These are phyloP conservation scores for Carabus problematicus DNA, from an alignment of 2,888 invertebrate genomes.

Conservation along the genomic window DNA sequence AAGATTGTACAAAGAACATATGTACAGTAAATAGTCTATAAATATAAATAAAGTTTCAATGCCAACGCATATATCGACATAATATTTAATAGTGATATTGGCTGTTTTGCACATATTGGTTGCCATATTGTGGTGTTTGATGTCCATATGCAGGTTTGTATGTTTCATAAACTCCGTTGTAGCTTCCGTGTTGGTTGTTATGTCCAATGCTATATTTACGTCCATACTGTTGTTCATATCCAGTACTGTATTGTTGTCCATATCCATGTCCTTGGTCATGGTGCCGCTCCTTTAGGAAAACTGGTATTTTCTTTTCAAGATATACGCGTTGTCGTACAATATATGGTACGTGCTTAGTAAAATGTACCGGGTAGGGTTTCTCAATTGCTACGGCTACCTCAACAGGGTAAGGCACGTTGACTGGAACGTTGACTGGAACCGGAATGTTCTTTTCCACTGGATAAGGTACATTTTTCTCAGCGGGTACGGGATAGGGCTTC, in stretches of 20 bases:
- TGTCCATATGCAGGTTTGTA: too few relatives aligned
- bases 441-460: conserved; percentile 63
- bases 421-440: conserved; percentile 52
- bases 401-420: conserved; percentile 18
- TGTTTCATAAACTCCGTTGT: too few relatives aligned
- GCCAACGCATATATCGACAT: too few relatives aligned
- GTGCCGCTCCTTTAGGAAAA: conserved; percentile 50
- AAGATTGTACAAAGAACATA: too few relatives aligned
- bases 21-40: too few relatives aligned
- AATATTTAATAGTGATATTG: too few relatives aligned
- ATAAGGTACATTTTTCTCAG: conserved; percentile 62
- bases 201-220: background rate
- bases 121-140: too few relatives aligned
- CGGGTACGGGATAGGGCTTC: conserved; percentile 70
- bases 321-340: conserved; percentile 8
- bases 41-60: too few relatives aligned
- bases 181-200: too few relatives aligned
- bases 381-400: conserved; percentile 5
- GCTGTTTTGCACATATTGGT: too few relatives aligned
- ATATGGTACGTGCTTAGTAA: conserved; percentile 27
- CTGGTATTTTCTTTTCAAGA: conserved; percentile 52
- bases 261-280: conserved; percentile 40
- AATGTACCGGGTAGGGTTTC: conserved; percentile 29
- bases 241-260: conserved; percentile 5
- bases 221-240: conserved; percentile 3